These are phyloP conservation scores for Lethrus apterus DNA, from an alignment of 1,140 invertebrate species.

Conservation along the genomic window DNA sequence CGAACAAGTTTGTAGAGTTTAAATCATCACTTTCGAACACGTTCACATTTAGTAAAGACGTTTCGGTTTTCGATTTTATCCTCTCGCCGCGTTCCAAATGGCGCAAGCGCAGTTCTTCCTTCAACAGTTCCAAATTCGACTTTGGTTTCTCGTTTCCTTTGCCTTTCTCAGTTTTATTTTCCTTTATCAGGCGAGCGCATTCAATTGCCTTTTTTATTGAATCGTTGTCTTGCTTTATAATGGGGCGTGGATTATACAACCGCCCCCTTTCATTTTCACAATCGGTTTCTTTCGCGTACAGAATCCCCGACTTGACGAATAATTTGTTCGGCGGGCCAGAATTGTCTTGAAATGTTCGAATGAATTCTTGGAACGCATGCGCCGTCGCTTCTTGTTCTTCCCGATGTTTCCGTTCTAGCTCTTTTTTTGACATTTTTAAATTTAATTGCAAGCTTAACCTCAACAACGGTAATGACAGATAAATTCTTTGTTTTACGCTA, in stretches of 20 bases:
- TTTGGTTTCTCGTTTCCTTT: slow-evolving; percentile 42
- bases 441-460: not conserved
- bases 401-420: slow-evolving; percentile 42
- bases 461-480: too few relatives aligned
- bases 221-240: slow-evolving; percentile 32
- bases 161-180: slow-evolving; percentile 28
- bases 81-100: slow-evolving; percentile 25
- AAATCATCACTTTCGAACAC: slow-evolving; percentile 63
- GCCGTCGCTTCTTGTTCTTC: slow-evolving; percentile 83
- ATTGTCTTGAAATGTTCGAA: slow-evolving; percentile 34
- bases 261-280: slow-evolving; percentile 21
- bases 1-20: slow-evolving; percentile 80
- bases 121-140: slow-evolving; percentile 38
- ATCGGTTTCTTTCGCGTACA: slow-evolving; percentile 25
- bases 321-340: slow-evolving; percentile 25
- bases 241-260: slow-evolving; percentile 33
- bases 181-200: slow-evolving; percentile 32
- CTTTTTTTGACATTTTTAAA: slow-evolving; percentile 26
- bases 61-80: slow-evolving; percentile 20
- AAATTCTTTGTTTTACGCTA: too few relatives aligned
- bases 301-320: slow-evolving; percentile 34
- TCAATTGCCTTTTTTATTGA: slow-evolving; percentile 47
- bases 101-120: slow-evolving; percentile 35
- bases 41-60: slow-evolving; percentile 19
- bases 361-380: slow-evolving; percentile 44